Evolutionary conservation across 53 echinoderm and acorn worm species (phyloP), one percentile per base, ranked within the genome.

Genomic region (Crossaster papposus): DNA sequence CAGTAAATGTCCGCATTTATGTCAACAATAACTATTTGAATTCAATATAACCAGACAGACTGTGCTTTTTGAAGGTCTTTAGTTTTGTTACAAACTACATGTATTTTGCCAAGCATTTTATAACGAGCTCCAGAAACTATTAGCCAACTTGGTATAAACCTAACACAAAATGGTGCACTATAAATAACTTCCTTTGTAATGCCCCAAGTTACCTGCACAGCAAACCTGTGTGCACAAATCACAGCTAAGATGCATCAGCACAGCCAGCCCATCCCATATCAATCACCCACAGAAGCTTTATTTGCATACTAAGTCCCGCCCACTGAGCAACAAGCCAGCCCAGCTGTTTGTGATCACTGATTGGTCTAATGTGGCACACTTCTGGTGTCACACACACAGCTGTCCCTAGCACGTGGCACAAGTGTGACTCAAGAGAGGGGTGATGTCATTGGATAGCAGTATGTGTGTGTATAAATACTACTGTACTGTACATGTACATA

Each of bases 311-410:
- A 87, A 77, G 87, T 29, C 87, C 76, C 87, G 36, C 68, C 87
- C 87, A 31, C 87, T 38, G 13, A 14, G 37, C 34, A 23, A 36
- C 80, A 54, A n/a, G 26, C 85, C 36, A 36, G 2, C 52, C 9
- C 71, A 73, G 72, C 51, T 72, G 20, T 20, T 51, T 53, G 68
- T 87, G 87, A 24, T 13, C 87, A 36, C 35, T 76, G 75, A 87
- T 87, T 87, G 87, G 87, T 62, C 62, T 22, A 58, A 34, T 77
- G 87, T 77, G 76, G 58, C 87, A 87, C 87, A 87, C 84, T 84
- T 84, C 28, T 84, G 23, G 32, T 73, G 73, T 84, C 84, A 84
- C 6, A 72, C 84, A 87, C 58, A 87, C 64, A 87, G 77, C 9
- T 17, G 23, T 63, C 6, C 34, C 35, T 2, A 2, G 76, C 87